Evolutionary conservation across 2,888 invertebrate genomes (phyloP).

Genomic region (Barypeithes pellucidus): DNA sequence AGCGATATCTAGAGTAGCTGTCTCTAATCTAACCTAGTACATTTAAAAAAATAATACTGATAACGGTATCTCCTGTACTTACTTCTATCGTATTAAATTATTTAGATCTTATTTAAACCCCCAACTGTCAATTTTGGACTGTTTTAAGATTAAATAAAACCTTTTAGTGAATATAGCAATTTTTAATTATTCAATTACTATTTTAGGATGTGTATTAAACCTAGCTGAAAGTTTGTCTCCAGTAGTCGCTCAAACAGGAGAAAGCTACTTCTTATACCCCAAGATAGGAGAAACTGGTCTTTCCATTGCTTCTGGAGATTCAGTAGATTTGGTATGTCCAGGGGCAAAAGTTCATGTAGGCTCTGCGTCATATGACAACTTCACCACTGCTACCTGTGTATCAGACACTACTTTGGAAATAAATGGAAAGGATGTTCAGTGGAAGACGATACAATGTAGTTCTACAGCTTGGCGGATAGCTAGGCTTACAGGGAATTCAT

Average conservation of each 20-base stretch:
- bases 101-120: no score
- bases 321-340: constrained; percentile 51
- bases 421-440: constrained; percentile 58
- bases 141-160: no score
- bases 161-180: no score
- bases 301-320: constrained; percentile 40
- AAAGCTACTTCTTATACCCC: constrained; percentile 52
- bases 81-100: no score
- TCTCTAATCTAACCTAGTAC: no score
- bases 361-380: constrained; percentile 3
- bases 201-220: constrained; percentile 52
- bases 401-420: constrained; percentile 55
- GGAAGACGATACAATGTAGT: constrained; percentile 70
- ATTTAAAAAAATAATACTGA: no score
- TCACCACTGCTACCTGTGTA: constrained; percentile 57
- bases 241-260: constrained; percentile 39
- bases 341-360: constrained; percentile 9
- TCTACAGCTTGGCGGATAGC: constrained; percentile 68
- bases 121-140: no score
- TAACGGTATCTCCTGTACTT: no score
- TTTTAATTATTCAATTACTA: no score
- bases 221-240: constrained; percentile 45
- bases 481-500: constrained; percentile 67
- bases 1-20: no score
- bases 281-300: constrained; percentile 41